Percentiles rank a stretch among this genome's conserved stretches.
phyloP scores from a whole-genome alignment of 2,113 vertebrate species.

The Azemiops feae region DNA sequence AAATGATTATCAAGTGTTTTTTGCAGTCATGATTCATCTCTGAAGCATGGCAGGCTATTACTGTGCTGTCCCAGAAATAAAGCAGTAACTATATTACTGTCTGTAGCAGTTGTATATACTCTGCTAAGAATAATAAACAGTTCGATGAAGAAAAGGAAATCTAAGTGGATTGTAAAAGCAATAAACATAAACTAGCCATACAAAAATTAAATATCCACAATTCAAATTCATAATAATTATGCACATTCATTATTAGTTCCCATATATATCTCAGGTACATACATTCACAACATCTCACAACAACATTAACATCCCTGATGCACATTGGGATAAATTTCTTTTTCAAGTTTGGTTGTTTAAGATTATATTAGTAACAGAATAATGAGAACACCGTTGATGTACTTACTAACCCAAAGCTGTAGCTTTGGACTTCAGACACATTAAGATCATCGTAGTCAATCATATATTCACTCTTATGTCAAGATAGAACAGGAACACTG shows the following conservation, averaged over 20 bases:
- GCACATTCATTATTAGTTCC: background rate
- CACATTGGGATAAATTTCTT: background rate
- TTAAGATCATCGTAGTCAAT: background rate
- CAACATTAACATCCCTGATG: background rate
- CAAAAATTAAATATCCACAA: background rate
- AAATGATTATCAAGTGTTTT: constrained; percentile 66
- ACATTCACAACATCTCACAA: no score
- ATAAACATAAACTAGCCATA: background rate
- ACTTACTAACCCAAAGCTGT: background rate
- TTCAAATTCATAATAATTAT: background rate
- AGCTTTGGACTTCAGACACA: background rate
- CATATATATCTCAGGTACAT: background rate
- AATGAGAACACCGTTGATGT: background rate
- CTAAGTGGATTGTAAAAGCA: background rate
- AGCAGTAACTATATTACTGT: constrained; percentile 68
- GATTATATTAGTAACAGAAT: background rate
- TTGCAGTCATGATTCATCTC: constrained; percentile 68
- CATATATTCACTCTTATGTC: background rate
- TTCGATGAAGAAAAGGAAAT: background rate
- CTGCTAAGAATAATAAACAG: background rate
- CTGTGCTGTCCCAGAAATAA: constrained; percentile 70
- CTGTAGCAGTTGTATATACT: constrained; percentile 67
- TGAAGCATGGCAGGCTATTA: constrained; percentile 69
- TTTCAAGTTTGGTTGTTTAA: background rate
- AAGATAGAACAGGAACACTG: no score